These are phyloP conservation scores for Cerastis leucographa DNA, from an alignment of 2,888 invertebrate species.

Conservation along the genomic window DNA sequence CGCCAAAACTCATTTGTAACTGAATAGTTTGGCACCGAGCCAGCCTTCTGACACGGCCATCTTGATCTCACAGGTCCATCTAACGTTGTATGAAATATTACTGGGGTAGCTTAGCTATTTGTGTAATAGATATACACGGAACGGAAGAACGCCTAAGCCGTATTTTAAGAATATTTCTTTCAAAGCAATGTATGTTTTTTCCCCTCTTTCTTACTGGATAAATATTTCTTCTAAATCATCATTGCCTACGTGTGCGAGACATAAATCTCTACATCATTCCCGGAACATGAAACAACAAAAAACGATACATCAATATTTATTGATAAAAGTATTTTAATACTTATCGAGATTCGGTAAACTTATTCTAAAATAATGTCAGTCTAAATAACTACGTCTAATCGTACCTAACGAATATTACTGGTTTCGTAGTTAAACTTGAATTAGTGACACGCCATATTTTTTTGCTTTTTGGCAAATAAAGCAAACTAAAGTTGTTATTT, in stretches of 20 bases:
- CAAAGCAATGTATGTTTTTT: background rate
- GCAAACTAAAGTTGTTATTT: constrained; percentile 15
- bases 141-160: background rate
- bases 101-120: constrained; percentile 25
- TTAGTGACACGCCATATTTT: constrained; percentile 25
- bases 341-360: constrained; percentile 70
- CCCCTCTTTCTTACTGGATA: background rate
- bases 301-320: constrained; percentile 66
- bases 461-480: constrained; percentile 32
- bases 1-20: constrained; percentile 76
- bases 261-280: background rate
- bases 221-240: background rate
- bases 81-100: constrained; percentile 69
- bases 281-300: constrained; percentile 38
- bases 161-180: constrained; percentile 7
- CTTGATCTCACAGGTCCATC: constrained; percentile 74
- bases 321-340: constrained; percentile 68
- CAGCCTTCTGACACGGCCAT: constrained; percentile 75
- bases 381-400: constrained; percentile 70
- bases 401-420: constrained; percentile 46
- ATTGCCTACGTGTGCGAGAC: background rate
- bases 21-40: constrained; percentile 81
- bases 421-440: constrained; percentile 27
- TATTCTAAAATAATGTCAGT: constrained; percentile 75
- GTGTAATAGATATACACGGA: background rate